These are phyloP conservation scores for Hofmannophila pseudospretella DNA, from an alignment of 2,888 invertebrate genomes.

Conservation along the genomic window DNA sequence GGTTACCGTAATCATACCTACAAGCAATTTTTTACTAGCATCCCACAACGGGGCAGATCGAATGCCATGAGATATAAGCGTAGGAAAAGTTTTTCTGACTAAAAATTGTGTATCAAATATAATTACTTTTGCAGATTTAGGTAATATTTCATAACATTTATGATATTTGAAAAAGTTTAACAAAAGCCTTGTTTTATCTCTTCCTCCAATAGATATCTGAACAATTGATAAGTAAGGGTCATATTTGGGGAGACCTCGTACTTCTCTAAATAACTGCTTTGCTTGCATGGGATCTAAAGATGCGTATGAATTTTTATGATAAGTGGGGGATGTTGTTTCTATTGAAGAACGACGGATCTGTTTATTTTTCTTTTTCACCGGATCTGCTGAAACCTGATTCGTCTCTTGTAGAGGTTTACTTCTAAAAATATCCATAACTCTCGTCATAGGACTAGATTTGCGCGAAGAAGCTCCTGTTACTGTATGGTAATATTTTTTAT, in stretches of 20 bases:
- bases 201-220: conserved; percentile 69
- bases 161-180: conserved; percentile 73
- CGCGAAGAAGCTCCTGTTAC: conserved; percentile 69
- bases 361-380: conserved; percentile 60
- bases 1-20: conserved; percentile 71
- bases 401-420: conserved; percentile 57
- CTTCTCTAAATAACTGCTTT: conserved; percentile 68
- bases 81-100: conserved; percentile 69
- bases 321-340: conserved; percentile 69
- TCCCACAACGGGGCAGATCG: conserved; percentile 72
- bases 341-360: conserved; percentile 62
- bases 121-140: conserved; percentile 71
- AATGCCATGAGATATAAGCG: conserved; percentile 68
- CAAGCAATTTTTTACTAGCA: conserved; percentile 59
- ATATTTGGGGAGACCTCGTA: conserved; percentile 66
- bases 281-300: conserved; percentile 68
- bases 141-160: conserved; percentile 71
- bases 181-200: conserved; percentile 67
- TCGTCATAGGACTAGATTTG: conserved; percentile 69
- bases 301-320: conserved; percentile 71
- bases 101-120: conserved; percentile 72
- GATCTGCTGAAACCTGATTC: conserved; percentile 42
- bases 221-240: conserved; percentile 73
- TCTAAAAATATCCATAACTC: conserved; percentile 71
- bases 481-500: conserved; percentile 73